Conservation (phyloP, 2,113 vertebrate genomes). For the Pycnonotus jocosus region DNA sequence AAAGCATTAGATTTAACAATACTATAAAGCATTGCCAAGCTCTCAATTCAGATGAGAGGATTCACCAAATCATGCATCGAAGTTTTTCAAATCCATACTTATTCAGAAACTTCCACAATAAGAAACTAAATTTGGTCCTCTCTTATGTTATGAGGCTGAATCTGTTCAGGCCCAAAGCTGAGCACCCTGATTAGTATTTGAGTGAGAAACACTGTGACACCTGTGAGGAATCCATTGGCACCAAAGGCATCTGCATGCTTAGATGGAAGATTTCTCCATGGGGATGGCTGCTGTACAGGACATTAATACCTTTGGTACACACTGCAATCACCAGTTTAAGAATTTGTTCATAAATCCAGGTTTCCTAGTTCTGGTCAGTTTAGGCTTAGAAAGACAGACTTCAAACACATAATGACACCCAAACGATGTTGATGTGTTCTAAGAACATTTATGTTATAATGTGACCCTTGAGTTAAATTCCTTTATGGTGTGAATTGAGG, state of each 20-base stretch:
- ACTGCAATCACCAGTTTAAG: background rate
- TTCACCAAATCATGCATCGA: background rate
- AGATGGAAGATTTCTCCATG: background rate
- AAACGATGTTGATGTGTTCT: background rate
- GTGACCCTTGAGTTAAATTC: background rate
- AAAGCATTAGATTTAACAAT: background rate
- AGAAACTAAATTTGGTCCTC: background rate
- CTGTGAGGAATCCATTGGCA: background rate
- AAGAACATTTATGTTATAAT: background rate
- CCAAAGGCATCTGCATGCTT: background rate
- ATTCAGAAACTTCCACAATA: background rate
- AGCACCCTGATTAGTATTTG: background rate
- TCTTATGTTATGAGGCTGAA: background rate
- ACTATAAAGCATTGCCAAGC: background rate
- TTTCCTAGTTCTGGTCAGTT: background rate
- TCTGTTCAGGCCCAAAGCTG: background rate
- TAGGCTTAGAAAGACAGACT: background rate
- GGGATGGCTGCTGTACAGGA: background rate
- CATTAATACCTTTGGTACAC: background rate
- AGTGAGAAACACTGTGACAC: background rate
- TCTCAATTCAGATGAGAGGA: background rate
- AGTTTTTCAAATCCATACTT: background rate
- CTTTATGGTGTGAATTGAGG: background rate
- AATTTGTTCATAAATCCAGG: background rate
- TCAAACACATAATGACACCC: background rate